Evolutionary conservation across 2,888 invertebrate species (phyloP), one percentile per base, ranked within the genome.

Genomic region (Carterocephalus palaemon): DNA sequence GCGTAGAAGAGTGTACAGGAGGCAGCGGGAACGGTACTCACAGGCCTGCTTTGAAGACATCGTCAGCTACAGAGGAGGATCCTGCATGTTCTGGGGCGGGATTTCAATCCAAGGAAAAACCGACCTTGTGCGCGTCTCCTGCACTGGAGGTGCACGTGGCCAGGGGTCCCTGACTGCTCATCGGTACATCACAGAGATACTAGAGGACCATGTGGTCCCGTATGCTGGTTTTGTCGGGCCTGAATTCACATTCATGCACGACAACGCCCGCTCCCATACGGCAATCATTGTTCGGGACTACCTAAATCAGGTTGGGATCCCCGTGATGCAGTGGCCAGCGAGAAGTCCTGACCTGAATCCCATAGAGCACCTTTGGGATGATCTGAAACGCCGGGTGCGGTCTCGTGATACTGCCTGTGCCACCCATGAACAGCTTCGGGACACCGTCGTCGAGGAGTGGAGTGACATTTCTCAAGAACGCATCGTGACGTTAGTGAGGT

Each of bases 1-100:
- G 36, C 51, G 51, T 15, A 50, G 26, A 48, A 53, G 49, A 53
- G 51, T 49, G 5, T 49, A 52, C 42, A 43, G 50, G 24, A 50
- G 49, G 9, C 31, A 33, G 3, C 22, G 34, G 1, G 39, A 39
- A 13, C 33, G 43, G 3, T 48, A 38, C 15, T 12, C 40, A 7
- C 31, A 31, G 17, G 40, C 46, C 9, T 17, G 17, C 26, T 38
- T 13, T 19, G 19, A 12, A 26, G 20, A 16, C n/a, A n/a, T n/a
- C n/a, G 32, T 36, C 23, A 28, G 23, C 7, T 32, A 28, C 32
- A 16, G 41, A n/a, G 47, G 47, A 5, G 37, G 41, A 13, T 37
- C 41, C 19, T 47, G 47, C 28, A 49, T 40, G 45, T 46, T 63
- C 10, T 50, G 32, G 46, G 33, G 40, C 7, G 38, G 38, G 17